These are phyloP conservation scores for Drosophila azteca DNA, from an alignment of 1,140 invertebrate genomes.

Conservation along the genomic window DNA sequence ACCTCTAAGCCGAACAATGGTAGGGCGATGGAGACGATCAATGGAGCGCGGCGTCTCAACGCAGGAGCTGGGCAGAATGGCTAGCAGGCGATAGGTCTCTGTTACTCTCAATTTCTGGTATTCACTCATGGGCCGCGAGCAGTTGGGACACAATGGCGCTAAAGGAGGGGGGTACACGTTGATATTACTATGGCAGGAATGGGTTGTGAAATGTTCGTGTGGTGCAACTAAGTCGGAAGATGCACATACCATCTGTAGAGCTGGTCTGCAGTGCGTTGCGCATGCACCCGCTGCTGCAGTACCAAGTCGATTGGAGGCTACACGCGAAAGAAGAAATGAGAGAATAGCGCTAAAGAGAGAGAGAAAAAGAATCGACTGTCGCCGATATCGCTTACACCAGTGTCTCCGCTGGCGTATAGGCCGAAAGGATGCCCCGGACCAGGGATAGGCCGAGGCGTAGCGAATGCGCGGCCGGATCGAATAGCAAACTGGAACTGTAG, in stretches of 20 bases:
- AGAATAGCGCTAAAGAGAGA: not conserved
- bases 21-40: conserved; percentile 51
- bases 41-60: conserved; percentile 41
- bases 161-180: not conserved
- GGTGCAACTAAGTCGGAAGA: not conserved
- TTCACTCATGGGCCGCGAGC: conserved; percentile 71
- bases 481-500: conserved; percentile 50
- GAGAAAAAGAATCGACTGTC: not conserved
- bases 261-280: conserved; percentile 74
- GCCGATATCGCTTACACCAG: conserved; percentile 56
- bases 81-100: conserved; percentile 55
- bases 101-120: conserved; percentile 67
- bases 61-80: conserved; percentile 47
- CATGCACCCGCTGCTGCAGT: conserved; percentile 66
- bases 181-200: not conserved
- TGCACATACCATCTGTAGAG: conserved; percentile 65
- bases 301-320: conserved; percentile 79
- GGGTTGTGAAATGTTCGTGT: not conserved
- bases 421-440: conserved; percentile 68
- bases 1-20: conserved; percentile 60
- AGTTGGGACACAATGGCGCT: conserved; percentile 73
- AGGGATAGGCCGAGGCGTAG: conserved; percentile 51
- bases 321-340: not conserved
- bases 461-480: conserved; percentile 37
- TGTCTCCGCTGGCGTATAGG: conserved; percentile 57